Conservation (phyloP, 30 jellyfish, hydroid and myxozoan genomes). For the Aurelia sp. region DNA sequence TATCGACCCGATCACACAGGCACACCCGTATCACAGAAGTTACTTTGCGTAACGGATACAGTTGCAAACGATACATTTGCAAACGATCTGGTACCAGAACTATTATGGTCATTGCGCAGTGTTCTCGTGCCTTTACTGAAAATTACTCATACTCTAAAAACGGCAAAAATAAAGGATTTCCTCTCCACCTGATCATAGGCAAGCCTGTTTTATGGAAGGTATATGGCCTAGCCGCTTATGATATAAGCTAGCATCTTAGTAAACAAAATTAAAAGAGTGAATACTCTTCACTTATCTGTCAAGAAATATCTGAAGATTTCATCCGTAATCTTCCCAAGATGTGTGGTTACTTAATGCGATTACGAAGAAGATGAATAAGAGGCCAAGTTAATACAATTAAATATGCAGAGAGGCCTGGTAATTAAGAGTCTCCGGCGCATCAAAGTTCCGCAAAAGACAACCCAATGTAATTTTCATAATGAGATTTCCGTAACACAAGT, state of each 20-base stretch:
- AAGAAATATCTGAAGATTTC: constrained; percentile 22
- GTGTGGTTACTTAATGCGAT: constrained; percentile 72
- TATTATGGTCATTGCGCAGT: no score
- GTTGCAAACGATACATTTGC: no score
- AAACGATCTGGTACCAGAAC: no score
- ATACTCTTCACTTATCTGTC: constrained; percentile 28
- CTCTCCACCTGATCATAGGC: no score
- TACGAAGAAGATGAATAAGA: constrained; percentile 17
- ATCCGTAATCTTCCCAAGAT: constrained; percentile 14
- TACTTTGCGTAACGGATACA: no score
- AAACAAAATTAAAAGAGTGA: constrained; percentile 3
- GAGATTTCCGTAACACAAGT: constrained; percentile 65
- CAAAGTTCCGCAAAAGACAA: constrained; percentile 66
- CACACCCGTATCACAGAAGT: no score
- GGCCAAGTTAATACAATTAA: constrained; percentile 43
- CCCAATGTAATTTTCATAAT: constrained; percentile 45
- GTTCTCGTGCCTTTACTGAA: no score
- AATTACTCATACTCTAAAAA: no score
- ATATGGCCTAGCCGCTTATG: no score
- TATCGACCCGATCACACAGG: no score
- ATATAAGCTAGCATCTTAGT: not conserved
- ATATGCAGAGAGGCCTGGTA: constrained; percentile 51
- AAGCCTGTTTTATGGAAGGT: no score
- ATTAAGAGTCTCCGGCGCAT: constrained; percentile 39
- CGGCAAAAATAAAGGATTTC: no score